Evolutionary conservation across 2,888 invertebrate species (phyloP).

Genomic region (Pogonocherus hispidulus): DNA sequence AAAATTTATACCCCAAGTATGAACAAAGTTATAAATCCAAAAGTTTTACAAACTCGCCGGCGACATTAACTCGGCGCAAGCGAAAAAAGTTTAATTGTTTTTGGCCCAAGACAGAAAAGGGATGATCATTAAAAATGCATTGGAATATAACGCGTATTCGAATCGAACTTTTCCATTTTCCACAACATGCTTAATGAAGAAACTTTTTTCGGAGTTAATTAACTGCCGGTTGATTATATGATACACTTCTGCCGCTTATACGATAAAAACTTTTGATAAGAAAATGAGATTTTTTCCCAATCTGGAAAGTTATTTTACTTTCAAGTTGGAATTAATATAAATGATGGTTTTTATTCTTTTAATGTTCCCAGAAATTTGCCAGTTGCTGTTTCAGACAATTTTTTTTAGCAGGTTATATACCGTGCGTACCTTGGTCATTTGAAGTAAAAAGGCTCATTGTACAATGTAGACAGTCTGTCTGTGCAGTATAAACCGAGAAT

Average conservation of each 20-base stretch:
- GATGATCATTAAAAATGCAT: conserved; percentile 43
- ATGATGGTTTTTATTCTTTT: not conserved
- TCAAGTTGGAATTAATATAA: not conserved
- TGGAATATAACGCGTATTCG: conserved; percentile 36
- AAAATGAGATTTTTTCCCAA: conserved; percentile 9
- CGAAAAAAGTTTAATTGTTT: conserved; percentile 55
- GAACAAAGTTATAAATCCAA: conserved; percentile 56
- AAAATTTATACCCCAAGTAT: conserved; percentile 63
- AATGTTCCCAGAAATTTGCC: not conserved
- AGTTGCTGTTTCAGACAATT: not conserved
- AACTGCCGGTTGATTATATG: conserved; percentile 19
- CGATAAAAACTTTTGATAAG: conserved; percentile 18
- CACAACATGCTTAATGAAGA: conserved; percentile 42
- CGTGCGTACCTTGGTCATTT: too few species aligned
- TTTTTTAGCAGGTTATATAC: too few species aligned
- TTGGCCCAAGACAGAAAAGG: conserved; percentile 26
- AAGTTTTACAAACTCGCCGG: conserved; percentile 44
- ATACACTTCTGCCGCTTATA: conserved; percentile 1
- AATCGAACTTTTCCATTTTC: conserved; percentile 42
- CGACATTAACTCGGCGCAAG: conserved; percentile 31
- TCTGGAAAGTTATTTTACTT: not conserved
- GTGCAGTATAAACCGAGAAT: too few species aligned
- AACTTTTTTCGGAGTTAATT: conserved; percentile 44
- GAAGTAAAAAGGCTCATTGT: too few species aligned
- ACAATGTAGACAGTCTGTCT: too few species aligned